Base-by-base conservation (phyloP, 2,797 vertebrate genomes). In the Fringilla coelebs region DNA sequence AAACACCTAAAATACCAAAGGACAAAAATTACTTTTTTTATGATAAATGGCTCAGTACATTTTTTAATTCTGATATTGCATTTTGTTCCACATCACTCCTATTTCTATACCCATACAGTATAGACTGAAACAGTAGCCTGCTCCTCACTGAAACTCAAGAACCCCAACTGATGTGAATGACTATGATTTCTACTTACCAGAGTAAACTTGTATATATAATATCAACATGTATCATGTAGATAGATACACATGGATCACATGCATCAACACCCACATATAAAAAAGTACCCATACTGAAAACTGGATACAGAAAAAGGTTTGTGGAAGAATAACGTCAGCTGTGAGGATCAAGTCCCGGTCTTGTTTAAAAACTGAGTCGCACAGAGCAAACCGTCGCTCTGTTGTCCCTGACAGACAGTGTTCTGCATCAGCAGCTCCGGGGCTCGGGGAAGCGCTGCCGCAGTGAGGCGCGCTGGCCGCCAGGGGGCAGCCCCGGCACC, bases 181-280 rank as follows among this genome's bases (percentile, higher is more conserved):
- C 76, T 75, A 41, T 43, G 41, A 36, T 63, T 94, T 92, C 70
- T 85, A 72, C 45, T 95, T 89, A 86, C 81, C 78, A 81, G 51
- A 73, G 40, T 72, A 68, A 77, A 38, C 13, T 17, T 70, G 21
- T 6, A 48, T 24, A 58, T 19, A n/a, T 11, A 87, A 22, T 28
- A 85, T 28, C 43, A 71, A 70, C 8, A 36, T 25, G 11, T 34
- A 34, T 51, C 48, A 31, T 16, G 28, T 8, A 17, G n/a, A 57
- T 24, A 74, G n/a, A 38, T n/a, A 71, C 3, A 57, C 31, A 78
- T 7, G 28, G 43, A 67, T 62, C 68, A 26, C 89, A 84, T 63
- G 54, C 91, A 91, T 68, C 72, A 40, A 89, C 36, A 91, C 13
- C 66, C 61, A 67, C 9, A 21, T 21, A 80, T 19, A 61, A 74